phyloP scores from a whole-genome alignment of 2,888 invertebrate species.

The Lamellibrachia satsuma region DNA sequence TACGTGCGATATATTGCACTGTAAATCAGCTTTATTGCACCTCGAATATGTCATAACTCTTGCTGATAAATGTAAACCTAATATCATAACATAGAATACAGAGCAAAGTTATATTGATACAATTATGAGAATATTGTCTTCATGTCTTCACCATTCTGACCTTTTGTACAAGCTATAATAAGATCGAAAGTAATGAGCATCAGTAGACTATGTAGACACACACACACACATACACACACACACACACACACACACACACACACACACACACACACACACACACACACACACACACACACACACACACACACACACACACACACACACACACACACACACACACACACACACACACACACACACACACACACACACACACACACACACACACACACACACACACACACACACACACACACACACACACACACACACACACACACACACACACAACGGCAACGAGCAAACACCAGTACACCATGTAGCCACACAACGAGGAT shows the following conservation, averaged over 20 bases:
- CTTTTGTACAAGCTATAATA: too few species aligned
- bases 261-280: not conserved
- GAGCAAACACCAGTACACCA: not conserved
- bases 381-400: not conserved
- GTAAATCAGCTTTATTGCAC: too few species aligned
- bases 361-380: not conserved
- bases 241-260: not conserved
- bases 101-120: too few species aligned
- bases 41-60: too few species aligned
- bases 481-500: not conserved
- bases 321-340: not conserved
- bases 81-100: too few species aligned
- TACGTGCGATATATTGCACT: too few species aligned
- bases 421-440: not conserved
- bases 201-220: not conserved
- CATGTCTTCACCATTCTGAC: too few species aligned
- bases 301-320: not conserved
- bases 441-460: not conserved
- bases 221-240: not conserved
- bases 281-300: not conserved
- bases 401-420: not conserved
- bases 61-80: too few species aligned
- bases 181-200: too few species aligned
- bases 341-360: not conserved
- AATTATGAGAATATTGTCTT: too few species aligned